These are phyloP conservation scores for Dolomedes plantarius DNA, from an alignment of 2,888 invertebrate species.

Conservation along the genomic window DNA sequence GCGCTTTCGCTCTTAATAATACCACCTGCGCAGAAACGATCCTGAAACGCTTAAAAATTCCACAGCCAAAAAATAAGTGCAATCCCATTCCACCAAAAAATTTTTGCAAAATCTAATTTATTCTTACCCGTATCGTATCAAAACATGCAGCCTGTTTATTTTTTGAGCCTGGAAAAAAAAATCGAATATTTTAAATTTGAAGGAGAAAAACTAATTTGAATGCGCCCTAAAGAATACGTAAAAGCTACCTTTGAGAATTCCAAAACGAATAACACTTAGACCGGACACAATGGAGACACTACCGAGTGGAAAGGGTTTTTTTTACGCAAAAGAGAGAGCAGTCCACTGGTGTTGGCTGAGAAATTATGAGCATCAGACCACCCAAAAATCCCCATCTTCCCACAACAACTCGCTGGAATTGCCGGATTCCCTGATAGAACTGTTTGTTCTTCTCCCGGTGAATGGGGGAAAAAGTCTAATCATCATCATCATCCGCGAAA, in stretches of 20 bases:
- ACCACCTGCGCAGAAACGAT: no score
- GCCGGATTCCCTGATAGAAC: background rate
- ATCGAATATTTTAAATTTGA: background rate
- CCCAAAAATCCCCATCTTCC: slow-evolving; percentile 4
- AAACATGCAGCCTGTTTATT: background rate
- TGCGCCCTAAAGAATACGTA: background rate
- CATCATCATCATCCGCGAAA: background rate
- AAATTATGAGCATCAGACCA: background rate
- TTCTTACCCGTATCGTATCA: background rate
- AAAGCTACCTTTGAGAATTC: background rate
- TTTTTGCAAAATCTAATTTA: slow-evolving; percentile 3
- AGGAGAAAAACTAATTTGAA: background rate
- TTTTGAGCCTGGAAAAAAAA: background rate
- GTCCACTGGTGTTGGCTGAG: background rate
- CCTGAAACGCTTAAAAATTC: no score
- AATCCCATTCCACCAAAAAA: no score
- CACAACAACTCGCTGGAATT: background rate
- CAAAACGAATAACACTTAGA: background rate
- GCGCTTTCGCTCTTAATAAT: no score
- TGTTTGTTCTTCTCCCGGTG: background rate
- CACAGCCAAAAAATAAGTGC: no score
- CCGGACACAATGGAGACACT: background rate
- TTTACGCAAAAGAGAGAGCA: background rate
- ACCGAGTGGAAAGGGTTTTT: no score
- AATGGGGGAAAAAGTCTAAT: background rate